Percentiles rank a stretch among this genome's conserved stretches.
Conservation (phyloP, 2,888 invertebrate species). For the Himalopsyche kuldschensis region DNA sequence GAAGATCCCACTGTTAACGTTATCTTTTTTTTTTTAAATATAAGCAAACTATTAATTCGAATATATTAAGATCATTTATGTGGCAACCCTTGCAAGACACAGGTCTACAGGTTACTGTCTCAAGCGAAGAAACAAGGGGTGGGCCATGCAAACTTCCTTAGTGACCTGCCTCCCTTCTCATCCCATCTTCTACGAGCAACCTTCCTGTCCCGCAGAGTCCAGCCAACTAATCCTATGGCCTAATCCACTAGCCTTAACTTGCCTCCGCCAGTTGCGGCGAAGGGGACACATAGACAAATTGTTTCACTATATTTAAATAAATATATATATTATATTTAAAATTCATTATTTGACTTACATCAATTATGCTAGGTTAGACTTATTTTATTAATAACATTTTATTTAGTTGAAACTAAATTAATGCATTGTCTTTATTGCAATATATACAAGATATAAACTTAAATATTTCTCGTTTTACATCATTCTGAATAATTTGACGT, state of each 20-base stretch:
- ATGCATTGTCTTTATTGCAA: no score
- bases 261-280: conserved; percentile 11
- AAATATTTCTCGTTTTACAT: no score
- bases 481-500: no score
- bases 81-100: background rate
- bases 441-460: no score
- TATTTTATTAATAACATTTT: no score
- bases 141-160: background rate
- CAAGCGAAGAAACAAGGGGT: background rate
- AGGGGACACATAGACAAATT: background rate
- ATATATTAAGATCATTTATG: background rate
- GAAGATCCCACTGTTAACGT: no score
- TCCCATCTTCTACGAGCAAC: background rate
- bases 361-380: no score
- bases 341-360: no score
- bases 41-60: no score
- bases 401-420: no score
- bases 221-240: conserved; percentile 32
- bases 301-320: background rate
- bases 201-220: conserved; percentile 12
- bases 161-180: background rate
- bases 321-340: no score
- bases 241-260: conserved; percentile 37
- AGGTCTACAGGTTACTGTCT: background rate
- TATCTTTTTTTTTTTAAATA: no score